Percentiles rank a stretch among this genome's conserved stretches.
Conservation (phyloP, 2,888 invertebrate genomes). For the Glaucopsyche alexis region DNA sequence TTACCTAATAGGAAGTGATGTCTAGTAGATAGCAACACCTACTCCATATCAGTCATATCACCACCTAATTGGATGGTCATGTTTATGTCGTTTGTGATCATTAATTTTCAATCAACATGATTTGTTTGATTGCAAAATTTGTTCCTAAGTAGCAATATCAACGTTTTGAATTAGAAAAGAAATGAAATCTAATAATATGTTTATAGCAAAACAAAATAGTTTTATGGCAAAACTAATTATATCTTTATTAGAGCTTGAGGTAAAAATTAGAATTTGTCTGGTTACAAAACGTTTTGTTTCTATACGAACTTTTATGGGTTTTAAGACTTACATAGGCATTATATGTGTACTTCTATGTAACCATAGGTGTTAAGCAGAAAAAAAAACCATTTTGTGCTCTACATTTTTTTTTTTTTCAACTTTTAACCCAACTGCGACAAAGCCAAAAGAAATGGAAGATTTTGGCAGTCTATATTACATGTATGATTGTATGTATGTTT, state of each 20-base stretch:
- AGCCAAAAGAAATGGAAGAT: too few species aligned
- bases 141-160: background rate
- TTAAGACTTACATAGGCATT: background rate
- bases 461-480: too few species aligned
- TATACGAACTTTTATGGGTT: background rate
- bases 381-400: background rate
- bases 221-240: conserved; percentile 13
- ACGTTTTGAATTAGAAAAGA: background rate
- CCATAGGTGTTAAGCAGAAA: background rate
- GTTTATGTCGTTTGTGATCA: conserved; percentile 9
- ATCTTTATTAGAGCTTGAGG: background rate
- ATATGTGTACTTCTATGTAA: too few species aligned
- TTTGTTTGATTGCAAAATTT: background rate
- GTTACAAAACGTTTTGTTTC: background rate
- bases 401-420: background rate
- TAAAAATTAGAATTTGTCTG: background rate
- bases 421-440: too few species aligned
- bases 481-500: too few species aligned
- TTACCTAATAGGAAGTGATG: background rate
- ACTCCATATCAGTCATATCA: background rate
- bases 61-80: conserved; percentile 8
- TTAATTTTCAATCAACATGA: background rate
- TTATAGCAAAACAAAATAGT: too few species aligned
- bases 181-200: background rate
- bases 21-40: background rate